Evolutionary conservation across 2,888 invertebrate genomes (phyloP), one percentile per base, ranked within the genome.

Genomic region (Quadriops clusia): DNA sequence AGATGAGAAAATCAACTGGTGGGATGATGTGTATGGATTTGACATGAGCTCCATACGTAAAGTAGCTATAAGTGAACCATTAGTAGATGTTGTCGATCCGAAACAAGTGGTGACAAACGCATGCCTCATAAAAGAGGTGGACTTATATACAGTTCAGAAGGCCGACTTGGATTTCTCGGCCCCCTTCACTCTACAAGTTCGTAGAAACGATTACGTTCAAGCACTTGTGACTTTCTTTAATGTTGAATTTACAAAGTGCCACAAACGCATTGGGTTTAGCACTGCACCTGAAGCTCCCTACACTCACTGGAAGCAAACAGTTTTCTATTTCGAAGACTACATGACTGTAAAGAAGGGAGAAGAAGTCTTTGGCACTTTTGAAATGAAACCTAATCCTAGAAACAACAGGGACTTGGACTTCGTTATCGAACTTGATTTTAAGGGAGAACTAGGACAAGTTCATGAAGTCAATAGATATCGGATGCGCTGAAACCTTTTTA

Each of bases 1-100:
- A 63, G 97, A 98, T 54, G 97, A 98, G 63, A 99, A 99, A 65
- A 98, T 99, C 47, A 95, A 98, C 65, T 99, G 97, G 95, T 98
- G 98, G 98, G 94, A 97, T 54, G 91, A 91, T 64, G 98, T 99
- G 2, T 98, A 99, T 53, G 98, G 98, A 28, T 99, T 99, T 56
- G 90, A 99, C 61, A 99, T 99, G 98, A 91, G 90, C 47, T 90
- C 90, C 46, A 97, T 99, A 56, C 73, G 95, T 30, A 87, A 94
- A 64, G 91, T 97, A 38, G 98, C 98, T 10, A 93, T 98, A 43
- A 86, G 87, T 18, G 98, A 99, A 63, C 98, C 98, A 0, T 70
- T 99, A 2, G 98, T 99, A 0, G 98, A 99, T 61, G 90, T 95
- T 8, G 98, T 98, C 2, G 97, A 99, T 60, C 89, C 93, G 3